Base-by-base conservation (phyloP, 2,113 vertebrate genomes). In the Oceanites oceanicus region DNA sequence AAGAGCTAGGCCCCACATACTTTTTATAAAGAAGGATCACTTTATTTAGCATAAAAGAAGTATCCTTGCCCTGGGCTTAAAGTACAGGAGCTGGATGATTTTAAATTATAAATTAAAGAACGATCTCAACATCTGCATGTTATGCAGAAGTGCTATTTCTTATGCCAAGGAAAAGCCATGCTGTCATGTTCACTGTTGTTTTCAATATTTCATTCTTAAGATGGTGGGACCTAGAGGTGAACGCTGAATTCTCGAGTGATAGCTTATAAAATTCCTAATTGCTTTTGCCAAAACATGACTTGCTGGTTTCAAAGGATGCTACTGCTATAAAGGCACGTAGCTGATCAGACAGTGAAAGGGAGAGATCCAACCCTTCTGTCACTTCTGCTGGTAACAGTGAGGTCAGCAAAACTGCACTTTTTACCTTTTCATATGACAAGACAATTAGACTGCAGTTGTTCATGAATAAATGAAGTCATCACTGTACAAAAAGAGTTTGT, bases 191-290 rank as follows among this genome's bases (percentile, higher is more conserved):
- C 58, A 22, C 38, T 83, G 70, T 23, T 95, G 74, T 80, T 80
- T 88, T 53, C 65, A 90, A 77, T 95, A 88, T 73, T 95, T 96
- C 75, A 80, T 88, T 94, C 44, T 38, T 86, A 62, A 76, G 59
- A 44, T 74, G 29, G 32, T 88, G 34, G 15, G 32, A 90, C n/a
- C 67, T 88, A 40, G 71, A 90, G 45, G 85, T 77, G 68, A 86
- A 70, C 2, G 2, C 23, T 80, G 74, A 90, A 76, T 85, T 53
- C 26, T 85, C 1, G 0, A 83, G 63, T 36, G 45, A 58, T 62
- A 83, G 53, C 45, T 76, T 88, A 47, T 27, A 66, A 80, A 91
- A 80, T 76, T 92, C 45, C 53, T 96, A 79, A 85, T 86, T 90
- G 53, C 78, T 92, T 95, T 93, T 68, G 45, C 88, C 67, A 86